phyloP scores from a whole-genome alignment of 2,797 vertebrate genomes.

The Notoglanidium macrostoma region DNA sequence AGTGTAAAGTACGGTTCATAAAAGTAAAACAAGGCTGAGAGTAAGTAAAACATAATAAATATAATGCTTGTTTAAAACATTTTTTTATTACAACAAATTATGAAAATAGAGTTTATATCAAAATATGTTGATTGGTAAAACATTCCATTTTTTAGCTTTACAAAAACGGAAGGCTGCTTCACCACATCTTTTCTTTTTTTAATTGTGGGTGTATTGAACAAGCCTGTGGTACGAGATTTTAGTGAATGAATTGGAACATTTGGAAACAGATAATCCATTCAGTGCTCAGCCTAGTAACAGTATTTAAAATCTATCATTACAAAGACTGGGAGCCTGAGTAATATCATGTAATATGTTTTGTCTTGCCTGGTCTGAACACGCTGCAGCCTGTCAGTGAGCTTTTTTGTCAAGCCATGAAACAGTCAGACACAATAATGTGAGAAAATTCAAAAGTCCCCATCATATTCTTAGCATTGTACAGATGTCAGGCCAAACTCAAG shows the following conservation, averaged over 20 bases:
- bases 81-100: not conserved
- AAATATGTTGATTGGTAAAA: not conserved
- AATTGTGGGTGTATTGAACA: not conserved
- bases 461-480: not conserved
- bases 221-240: not conserved
- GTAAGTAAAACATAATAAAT: not conserved
- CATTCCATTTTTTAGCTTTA: not conserved
- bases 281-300: not conserved
- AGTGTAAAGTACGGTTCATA: too few species aligned
- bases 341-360: not conserved
- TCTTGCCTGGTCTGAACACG: not conserved
- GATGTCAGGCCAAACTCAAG: too few species aligned
- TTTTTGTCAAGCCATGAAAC: too few species aligned
- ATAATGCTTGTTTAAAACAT: not conserved
- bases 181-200: not conserved
- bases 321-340: not conserved
- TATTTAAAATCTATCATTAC: not conserved
- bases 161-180: not conserved
- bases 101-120: too few species aligned
- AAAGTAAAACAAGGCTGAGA: not conserved
- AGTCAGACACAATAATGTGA: not conserved
- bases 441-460: not conserved
- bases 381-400: not conserved
- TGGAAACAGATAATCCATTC: not conserved
- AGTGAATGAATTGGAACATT: not conserved